Percentiles rank a stretch among this genome's conserved stretches.
These are phyloP conservation scores for Drosophila siamana DNA, from an alignment of 2,888 invertebrate genomes.

Conservation along the genomic window DNA sequence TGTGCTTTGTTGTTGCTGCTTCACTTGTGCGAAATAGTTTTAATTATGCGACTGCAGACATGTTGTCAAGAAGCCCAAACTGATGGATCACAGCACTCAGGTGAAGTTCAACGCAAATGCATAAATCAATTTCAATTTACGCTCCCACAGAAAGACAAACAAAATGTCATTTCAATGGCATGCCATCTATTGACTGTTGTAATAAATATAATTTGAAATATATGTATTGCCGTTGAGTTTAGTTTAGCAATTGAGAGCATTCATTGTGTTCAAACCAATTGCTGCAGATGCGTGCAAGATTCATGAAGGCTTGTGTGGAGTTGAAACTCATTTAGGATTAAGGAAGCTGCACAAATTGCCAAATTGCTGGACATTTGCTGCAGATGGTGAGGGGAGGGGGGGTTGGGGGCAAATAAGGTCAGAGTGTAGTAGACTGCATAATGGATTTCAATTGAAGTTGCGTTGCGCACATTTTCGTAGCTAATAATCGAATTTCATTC, in stretches of 20 bases:
- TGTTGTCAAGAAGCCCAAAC: too few relatives aligned
- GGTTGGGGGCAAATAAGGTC: too few relatives aligned
- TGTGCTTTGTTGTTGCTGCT: too few relatives aligned
- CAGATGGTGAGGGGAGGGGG: too few relatives aligned
- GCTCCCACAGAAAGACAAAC: too few relatives aligned
- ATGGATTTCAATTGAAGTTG: conserved; percentile 36
- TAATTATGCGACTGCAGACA: not conserved
- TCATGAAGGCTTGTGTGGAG: conserved; percentile 29
- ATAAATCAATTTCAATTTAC: conserved; percentile 27
- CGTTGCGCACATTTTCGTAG: conserved; percentile 38
- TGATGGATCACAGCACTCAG: not conserved
- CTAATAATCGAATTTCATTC: conserved; percentile 67
- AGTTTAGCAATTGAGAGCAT: conserved; percentile 47
- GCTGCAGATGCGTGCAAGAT: too few relatives aligned
- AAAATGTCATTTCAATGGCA: conserved; percentile 32
- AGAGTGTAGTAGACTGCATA: too few relatives aligned
- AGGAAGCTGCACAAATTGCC: too few relatives aligned
- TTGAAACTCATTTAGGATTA: too few relatives aligned
- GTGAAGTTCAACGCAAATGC: conserved; percentile 14
- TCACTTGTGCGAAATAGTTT: not conserved
- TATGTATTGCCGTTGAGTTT: conserved; percentile 50
- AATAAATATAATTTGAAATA: conserved; percentile 44
- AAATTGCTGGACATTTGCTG: too few relatives aligned
- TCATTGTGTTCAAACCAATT: conserved; percentile 57
- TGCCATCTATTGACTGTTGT: conserved; percentile 47